Percentiles rank a stretch among this genome's conserved stretches.
phyloP scores from a whole-genome alignment of 2,888 invertebrate species.

The Tipula unca region DNA sequence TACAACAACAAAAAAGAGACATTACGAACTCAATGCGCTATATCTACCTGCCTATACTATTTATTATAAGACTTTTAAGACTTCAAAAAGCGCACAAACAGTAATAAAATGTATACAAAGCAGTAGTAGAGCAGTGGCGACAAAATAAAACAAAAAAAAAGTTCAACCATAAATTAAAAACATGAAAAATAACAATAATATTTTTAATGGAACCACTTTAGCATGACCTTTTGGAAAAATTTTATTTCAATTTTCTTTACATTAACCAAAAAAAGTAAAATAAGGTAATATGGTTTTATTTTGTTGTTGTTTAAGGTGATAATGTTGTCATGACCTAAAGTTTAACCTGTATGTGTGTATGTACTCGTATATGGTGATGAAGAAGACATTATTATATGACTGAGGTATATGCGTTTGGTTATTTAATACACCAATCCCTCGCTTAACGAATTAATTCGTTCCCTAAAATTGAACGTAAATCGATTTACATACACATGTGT shows the following conservation, averaged over 20 bases:
- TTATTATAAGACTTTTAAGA: too few species aligned
- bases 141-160: neutral
- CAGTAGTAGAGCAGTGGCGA: neutral
- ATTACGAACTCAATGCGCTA: neutral
- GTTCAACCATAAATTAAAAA: neutral
- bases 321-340: neutral
- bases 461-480: too few species aligned
- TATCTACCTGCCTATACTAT: neutral
- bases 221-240: neutral
- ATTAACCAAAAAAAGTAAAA: neutral
- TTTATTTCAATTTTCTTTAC: neutral
- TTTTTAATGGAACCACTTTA: constrained; percentile 9
- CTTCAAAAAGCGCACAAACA: neutral
- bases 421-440: too few species aligned
- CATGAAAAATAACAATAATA: constrained; percentile 14
- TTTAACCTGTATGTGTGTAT: neutral
- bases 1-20: neutral
- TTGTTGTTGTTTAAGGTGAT: neutral
- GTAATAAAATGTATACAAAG: neutral
- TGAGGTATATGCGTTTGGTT: neutral
- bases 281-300: neutral
- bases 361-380: too few species aligned
- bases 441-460: too few species aligned
- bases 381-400: too few species aligned
- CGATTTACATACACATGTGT: too few species aligned